Evolutionary conservation across 2,888 invertebrate genomes (phyloP).

Genomic region (Incurvaria masculella): DNA sequence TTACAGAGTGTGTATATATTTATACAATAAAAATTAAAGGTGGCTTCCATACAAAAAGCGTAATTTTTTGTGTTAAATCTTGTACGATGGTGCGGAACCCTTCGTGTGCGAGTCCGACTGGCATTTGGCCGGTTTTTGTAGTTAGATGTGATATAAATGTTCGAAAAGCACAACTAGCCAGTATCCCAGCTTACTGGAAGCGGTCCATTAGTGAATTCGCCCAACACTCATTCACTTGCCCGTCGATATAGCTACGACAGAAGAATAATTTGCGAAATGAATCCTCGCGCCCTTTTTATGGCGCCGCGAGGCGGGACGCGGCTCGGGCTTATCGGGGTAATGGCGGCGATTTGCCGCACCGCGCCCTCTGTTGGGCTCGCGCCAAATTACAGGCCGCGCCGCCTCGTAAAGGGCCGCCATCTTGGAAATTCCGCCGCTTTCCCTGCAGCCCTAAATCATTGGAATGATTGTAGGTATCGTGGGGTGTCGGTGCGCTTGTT

Average conservation of each 20-base stretch:
- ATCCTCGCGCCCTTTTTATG: background rate
- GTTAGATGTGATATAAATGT: no score
- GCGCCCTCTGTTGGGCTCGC: background rate
- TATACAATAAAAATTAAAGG: no score
- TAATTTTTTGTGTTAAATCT: no score
- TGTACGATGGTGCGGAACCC: no score
- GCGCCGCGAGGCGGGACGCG: background rate
- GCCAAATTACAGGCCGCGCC: background rate
- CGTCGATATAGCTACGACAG: background rate
- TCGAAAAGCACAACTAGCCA: no score
- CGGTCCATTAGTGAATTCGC: background rate
- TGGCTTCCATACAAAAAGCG: no score
- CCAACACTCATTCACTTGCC: background rate
- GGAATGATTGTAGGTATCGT: background rate
- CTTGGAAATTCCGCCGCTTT: conserved; percentile 5
- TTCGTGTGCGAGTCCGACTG: no score
- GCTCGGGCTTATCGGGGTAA: background rate
- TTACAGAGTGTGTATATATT: no score
- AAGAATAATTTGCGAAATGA: background rate
- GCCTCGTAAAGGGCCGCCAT: conserved; percentile 4
- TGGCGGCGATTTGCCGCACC: background rate
- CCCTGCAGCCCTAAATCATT: conserved; percentile 5
- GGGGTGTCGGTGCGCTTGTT: background rate
- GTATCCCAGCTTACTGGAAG: no score
- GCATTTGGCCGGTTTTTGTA: no score